These are phyloP conservation scores for Drosophila obscura DNA, from an alignment of 1,140 invertebrate genomes.

Conservation along the genomic window DNA sequence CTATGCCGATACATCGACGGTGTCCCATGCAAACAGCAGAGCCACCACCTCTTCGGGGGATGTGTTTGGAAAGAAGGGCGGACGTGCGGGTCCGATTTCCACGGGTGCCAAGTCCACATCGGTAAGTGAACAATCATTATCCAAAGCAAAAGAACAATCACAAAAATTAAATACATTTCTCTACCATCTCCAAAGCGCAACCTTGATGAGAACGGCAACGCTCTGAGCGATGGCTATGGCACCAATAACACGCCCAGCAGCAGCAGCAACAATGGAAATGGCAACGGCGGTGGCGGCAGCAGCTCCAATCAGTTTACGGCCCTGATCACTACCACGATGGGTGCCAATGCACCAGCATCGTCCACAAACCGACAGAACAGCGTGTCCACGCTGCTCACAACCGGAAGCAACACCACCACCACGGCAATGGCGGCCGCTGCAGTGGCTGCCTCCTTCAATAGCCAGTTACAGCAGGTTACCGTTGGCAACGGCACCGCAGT, in stretches of 20 bases:
- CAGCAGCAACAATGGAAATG: slow-evolving; percentile 5
- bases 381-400: slow-evolving; percentile 54
- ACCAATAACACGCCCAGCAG: slow-evolving; percentile 17
- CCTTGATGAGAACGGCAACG: slow-evolving; percentile 85
- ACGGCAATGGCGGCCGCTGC: slow-evolving; percentile 64
- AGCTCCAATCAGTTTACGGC: slow-evolving; percentile 46
- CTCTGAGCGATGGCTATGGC: slow-evolving; percentile 67
- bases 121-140: slow-evolving; percentile 37
- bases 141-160: not conserved
- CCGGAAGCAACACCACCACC: slow-evolving; percentile 43
- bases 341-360: slow-evolving; percentile 30
- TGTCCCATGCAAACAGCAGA: slow-evolving; percentile 18
- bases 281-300: not conserved
- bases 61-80: not conserved
- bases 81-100: slow-evolving; percentile 23
- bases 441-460: slow-evolving; percentile 55
- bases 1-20: slow-evolving; percentile 29
- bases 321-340: slow-evolving; percentile 45
- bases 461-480: slow-evolving; percentile 37
- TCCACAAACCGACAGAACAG: slow-evolving; percentile 48
- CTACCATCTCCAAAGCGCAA: slow-evolving; percentile 73
- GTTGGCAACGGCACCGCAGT: too few species aligned
- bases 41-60: not conserved
- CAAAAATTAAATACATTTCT: not conserved
- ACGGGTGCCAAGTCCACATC: slow-evolving; percentile 44